A percentile compares a stretch with the other conserved stretches of the same genome.
These are phyloP conservation scores for Eolophus roseicapilla DNA, from an alignment of 2,113 vertebrate species.

Conservation along the genomic window DNA sequence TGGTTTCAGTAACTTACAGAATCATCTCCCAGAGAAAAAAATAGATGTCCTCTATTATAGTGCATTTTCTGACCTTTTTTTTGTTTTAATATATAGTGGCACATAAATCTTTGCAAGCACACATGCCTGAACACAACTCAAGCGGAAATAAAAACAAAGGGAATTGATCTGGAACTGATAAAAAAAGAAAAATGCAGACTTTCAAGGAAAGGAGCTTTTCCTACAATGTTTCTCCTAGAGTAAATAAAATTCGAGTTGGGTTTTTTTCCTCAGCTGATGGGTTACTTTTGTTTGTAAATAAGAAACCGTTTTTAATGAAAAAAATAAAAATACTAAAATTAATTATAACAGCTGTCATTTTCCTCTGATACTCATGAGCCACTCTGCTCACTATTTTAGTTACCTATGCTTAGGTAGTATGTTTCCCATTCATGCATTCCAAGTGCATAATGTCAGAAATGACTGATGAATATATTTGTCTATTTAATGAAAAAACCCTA, in stretches of 20 bases:
- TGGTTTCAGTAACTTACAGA: background rate
- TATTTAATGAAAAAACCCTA: fast-evolving
- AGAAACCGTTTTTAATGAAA: background rate
- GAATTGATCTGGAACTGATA: background rate
- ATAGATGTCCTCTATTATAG: fast-evolving
- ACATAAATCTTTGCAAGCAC: background rate
- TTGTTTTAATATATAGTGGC: background rate
- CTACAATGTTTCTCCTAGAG: background rate
- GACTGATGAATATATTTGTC: background rate
- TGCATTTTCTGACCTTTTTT: background rate
- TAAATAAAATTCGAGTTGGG: fast-evolving
- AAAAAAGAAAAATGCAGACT: background rate
- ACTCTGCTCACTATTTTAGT: background rate
- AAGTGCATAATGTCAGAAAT: background rate
- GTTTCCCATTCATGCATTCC: background rate
- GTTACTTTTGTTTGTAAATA: constrained; percentile 3
- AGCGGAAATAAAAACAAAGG: background rate
- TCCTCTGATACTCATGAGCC: background rate
- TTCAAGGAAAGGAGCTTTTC: background rate
- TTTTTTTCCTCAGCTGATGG: background rate
- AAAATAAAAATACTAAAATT: background rate
- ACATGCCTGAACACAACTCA: background rate
- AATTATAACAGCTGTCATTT: background rate
- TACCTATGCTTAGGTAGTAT: background rate
- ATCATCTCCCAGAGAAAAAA: background rate